These are phyloP conservation scores for Clupea harengus DNA, from an alignment of 2,113 vertebrate species.

Conservation along the genomic window DNA sequence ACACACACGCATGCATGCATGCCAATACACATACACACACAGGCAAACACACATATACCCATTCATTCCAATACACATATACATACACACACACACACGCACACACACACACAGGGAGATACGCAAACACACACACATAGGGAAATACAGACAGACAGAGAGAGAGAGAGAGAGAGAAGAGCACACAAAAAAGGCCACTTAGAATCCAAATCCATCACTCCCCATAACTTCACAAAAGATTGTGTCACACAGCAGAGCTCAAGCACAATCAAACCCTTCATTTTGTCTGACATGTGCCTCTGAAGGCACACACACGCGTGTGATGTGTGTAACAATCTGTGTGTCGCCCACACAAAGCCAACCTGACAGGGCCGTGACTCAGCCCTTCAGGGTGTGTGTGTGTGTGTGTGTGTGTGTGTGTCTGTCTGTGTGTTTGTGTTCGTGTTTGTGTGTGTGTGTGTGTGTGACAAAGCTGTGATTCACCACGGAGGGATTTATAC, in stretches of 20 bases:
- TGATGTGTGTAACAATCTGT: not conserved
- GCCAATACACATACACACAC: too few species aligned
- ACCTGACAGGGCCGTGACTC: not conserved
- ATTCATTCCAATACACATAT: not conserved
- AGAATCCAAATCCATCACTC: not conserved
- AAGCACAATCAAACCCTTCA: not conserved
- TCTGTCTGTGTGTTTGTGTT: not conserved
- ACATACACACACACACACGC: not conserved
- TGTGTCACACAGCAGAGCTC: not conserved
- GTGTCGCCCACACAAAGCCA: conserved; percentile 7
- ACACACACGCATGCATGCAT: not conserved
- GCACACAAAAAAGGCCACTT: not conserved
- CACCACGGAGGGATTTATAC: not conserved
- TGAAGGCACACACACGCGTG: not conserved
- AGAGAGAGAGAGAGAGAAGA: not conserved
- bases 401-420: too few species aligned
- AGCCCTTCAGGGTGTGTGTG: not conserved
- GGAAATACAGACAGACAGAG: not conserved
- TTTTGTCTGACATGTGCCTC: not conserved
- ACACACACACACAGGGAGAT: not conserved
- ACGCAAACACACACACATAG: not conserved
- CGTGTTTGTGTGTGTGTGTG: not conserved
- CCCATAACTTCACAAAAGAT: not conserved
- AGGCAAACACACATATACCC: not conserved
- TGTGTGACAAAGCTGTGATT: not conserved